Evolutionary conservation across 2,888 invertebrate genomes (phyloP).

Genomic region (Actias luna): DNA sequence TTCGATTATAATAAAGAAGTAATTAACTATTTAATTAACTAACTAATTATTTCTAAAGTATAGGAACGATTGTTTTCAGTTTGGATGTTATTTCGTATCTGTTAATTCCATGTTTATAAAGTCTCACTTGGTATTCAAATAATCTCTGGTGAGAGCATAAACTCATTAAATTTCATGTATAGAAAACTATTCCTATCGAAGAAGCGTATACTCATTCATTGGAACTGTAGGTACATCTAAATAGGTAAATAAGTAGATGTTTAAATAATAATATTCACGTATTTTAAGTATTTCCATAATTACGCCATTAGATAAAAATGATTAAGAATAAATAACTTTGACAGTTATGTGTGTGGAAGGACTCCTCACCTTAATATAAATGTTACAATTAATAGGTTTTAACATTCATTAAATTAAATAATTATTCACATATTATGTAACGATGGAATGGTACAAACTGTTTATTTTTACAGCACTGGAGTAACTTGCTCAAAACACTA

Average conservation of each 20-base stretch:
- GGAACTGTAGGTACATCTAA: no score
- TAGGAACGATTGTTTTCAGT: no score
- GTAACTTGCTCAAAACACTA: neutral
- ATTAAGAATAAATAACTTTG: neutral
- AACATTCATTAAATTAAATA: neutral
- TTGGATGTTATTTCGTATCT: no score
- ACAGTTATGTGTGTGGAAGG: neutral
- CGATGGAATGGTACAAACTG: neutral
- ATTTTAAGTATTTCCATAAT: neutral
- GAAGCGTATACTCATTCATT: no score
- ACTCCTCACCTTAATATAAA: neutral
- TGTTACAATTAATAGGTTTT: neutral
- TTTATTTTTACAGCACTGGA: neutral
- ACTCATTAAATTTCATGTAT: no score
- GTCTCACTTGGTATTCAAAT: no score
- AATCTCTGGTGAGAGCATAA: no score
- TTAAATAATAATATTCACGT: neutral
- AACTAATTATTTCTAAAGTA: no score
- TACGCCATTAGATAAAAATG: neutral
- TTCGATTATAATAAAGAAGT: no score
- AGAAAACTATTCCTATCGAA: no score
- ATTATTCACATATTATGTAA: neutral
- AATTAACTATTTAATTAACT: no score
- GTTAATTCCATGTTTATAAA: no score
- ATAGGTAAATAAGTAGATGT: neutral